Evolutionary conservation across 2,113 vertebrate species (phyloP).

Genomic region (Petrocephalus zakoni): DNA sequence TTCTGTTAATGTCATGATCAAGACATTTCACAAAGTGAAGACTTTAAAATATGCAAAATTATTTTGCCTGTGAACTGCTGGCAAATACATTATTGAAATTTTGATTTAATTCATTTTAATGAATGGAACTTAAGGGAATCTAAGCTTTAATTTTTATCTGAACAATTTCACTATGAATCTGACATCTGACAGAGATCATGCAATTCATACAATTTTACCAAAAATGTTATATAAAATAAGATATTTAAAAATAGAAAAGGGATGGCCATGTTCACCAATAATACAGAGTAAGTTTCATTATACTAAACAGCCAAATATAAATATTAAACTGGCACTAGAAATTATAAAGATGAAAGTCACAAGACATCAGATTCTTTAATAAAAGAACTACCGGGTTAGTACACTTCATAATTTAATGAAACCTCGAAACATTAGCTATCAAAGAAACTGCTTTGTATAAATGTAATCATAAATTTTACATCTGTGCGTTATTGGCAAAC

Average conservation of each 20-base stretch:
- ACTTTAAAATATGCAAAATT: conserved; percentile 2
- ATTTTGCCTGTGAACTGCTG: not conserved
- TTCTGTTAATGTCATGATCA: not conserved
- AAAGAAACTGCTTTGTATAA: not conserved
- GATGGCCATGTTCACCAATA: not conserved
- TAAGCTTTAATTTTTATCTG: not conserved
- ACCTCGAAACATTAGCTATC: not conserved
- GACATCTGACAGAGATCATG: not conserved
- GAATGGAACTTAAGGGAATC: not conserved
- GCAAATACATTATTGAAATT: not conserved
- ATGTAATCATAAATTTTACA: not conserved
- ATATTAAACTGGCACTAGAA: not conserved
- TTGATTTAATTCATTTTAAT: not conserved
- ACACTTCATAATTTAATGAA: not conserved
- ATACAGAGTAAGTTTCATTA: not conserved
- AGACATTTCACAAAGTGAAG: not conserved
- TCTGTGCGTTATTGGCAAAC: not conserved
- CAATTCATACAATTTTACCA: not conserved
- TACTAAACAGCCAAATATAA: not conserved
- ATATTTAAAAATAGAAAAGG: not conserved
- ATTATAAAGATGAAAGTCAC: not conserved
- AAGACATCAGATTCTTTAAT: not conserved
- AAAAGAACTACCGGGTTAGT: not conserved
- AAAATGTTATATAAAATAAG: not conserved
- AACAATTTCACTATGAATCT: not conserved